Evolutionary conservation across 2,113 vertebrate species (phyloP).

Genomic region (Cyphomyrus discorhynchus): DNA sequence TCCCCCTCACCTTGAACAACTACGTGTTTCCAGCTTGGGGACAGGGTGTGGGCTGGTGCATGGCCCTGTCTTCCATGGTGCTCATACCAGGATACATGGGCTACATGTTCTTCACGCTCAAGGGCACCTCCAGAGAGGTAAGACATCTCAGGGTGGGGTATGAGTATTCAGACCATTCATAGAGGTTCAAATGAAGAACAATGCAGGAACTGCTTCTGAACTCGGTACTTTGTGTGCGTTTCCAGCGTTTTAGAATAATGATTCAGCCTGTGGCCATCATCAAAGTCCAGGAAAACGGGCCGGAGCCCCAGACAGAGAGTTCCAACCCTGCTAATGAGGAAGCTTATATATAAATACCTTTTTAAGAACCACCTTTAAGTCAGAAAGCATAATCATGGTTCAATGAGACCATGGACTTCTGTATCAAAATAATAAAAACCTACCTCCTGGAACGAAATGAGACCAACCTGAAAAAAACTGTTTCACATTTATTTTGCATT

Average conservation of each 20-base stretch:
- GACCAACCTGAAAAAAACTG: constrained; percentile 54
- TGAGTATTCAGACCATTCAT: not conserved
- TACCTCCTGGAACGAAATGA: constrained; percentile 92
- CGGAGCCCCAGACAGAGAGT: constrained; percentile 70
- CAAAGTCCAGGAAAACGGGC: constrained; percentile 77
- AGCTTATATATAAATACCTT: constrained; percentile 79
- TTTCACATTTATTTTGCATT: constrained; percentile 53
- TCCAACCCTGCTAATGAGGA: constrained; percentile 81
- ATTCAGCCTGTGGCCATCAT: constrained; percentile 77
- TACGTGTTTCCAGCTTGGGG: constrained; percentile 96
- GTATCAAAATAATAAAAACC: constrained; percentile 82
- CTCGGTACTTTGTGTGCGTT: not conserved
- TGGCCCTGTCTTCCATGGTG: constrained; percentile 95
- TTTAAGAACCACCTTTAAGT: constrained; percentile 47
- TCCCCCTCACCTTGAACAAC: constrained; percentile 88
- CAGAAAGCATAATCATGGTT: constrained; percentile 69
- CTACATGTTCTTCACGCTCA: constrained; percentile 87
- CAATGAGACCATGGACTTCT: constrained; percentile 85
- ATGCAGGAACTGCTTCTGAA: not conserved
- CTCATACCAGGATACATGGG: constrained; percentile 96
- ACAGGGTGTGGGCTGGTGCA: constrained; percentile 97
- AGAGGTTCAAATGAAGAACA: not conserved
- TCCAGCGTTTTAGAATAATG: constrained; percentile 86
- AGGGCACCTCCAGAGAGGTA: constrained; percentile 96
- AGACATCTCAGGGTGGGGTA: constrained; percentile 12